These are phyloP conservation scores for Plebejus melissa DNA, from an alignment of 2,888 invertebrate genomes.

Conservation along the genomic window DNA sequence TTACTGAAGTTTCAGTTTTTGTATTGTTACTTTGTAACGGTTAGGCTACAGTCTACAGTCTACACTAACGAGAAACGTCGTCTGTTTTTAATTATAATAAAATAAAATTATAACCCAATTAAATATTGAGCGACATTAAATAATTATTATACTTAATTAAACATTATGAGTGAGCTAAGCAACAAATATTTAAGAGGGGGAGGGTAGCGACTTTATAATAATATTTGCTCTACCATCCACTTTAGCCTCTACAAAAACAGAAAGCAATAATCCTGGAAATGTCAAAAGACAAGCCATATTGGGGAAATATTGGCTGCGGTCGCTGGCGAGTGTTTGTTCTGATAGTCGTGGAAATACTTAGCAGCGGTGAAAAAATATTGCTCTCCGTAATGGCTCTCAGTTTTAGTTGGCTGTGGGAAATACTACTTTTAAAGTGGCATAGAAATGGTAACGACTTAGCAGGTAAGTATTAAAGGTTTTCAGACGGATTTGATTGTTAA, in stretches of 20 bases:
- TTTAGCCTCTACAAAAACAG: neutral
- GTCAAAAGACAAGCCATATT: conserved; percentile 11
- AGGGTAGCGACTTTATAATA: too few relatives aligned
- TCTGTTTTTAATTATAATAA: neutral
- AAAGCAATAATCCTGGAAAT: neutral
- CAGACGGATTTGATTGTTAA: too few relatives aligned
- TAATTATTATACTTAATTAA: too few relatives aligned
- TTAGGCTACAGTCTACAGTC: neutral
- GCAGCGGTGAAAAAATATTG: neutral
- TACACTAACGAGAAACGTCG: neutral
- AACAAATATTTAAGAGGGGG: too few relatives aligned
- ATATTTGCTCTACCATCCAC: neutral
- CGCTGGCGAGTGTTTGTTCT: neutral
- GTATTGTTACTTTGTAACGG: neutral
- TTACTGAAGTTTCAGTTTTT: neutral
- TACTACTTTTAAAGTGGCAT: neutral
- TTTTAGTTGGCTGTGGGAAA: neutral
- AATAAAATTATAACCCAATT: too few relatives aligned
- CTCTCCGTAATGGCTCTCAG: neutral
- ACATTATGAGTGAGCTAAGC: too few relatives aligned
- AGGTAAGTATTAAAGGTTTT: neutral
- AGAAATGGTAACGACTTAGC: neutral
- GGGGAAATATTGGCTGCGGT: neutral
- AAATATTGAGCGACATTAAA: too few relatives aligned
- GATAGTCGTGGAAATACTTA: neutral